A percentile compares a stretch with the other conserved stretches of the same genome.
phyloP scores from a whole-genome alignment of 2,113 vertebrate genomes.

The Fulica atra region DNA sequence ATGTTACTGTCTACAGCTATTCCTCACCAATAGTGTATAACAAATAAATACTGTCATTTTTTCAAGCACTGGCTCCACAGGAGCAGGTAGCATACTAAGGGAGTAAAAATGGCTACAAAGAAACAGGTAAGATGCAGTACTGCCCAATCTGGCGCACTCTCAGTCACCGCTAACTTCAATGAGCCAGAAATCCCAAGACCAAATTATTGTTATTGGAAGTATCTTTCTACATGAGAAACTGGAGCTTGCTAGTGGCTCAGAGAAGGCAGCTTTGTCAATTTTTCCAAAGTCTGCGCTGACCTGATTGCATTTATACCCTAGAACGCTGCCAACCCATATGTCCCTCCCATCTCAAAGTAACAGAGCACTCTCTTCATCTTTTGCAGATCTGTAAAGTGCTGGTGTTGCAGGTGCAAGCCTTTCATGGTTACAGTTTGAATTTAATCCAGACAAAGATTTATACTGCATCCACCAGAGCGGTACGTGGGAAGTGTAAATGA shows the following conservation, averaged over 20 bases:
- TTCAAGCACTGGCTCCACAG: background rate
- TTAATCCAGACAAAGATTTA: background rate
- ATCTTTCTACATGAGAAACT: background rate
- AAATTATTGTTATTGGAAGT: background rate
- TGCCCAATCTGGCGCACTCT: background rate
- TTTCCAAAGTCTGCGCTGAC: background rate
- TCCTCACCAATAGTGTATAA: background rate
- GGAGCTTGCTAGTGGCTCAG: background rate
- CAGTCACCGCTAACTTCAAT: background rate
- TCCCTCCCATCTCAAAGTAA: background rate
- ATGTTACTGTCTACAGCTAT: background rate
- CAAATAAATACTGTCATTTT: background rate
- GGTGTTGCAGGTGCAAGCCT: background rate
- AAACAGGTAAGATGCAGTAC: background rate
- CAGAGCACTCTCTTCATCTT: background rate
- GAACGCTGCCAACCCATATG: background rate
- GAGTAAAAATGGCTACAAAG: background rate
- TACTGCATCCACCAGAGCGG: background rate
- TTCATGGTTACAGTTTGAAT: background rate
- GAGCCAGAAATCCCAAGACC: background rate
- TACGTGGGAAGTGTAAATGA: background rate
- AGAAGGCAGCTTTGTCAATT: background rate
- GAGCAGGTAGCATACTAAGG: background rate
- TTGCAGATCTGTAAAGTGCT: background rate
- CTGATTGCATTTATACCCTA: background rate